Percentiles rank a stretch among this genome's conserved stretches.
Conservation (phyloP, 2,113 vertebrate genomes). For the Oreochromis spilurus region DNA sequence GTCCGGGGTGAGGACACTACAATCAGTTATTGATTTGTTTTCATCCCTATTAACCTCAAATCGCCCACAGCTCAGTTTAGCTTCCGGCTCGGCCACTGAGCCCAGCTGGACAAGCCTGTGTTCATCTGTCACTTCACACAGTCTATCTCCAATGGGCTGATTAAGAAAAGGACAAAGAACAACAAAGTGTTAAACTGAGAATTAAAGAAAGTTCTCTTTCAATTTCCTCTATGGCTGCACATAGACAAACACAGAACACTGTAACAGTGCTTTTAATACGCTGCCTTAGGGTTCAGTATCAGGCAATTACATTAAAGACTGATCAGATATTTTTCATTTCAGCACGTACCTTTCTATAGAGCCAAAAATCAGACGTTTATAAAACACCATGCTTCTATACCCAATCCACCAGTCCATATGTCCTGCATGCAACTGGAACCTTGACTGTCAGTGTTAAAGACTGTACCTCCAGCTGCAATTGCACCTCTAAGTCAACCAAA, state of each 20-base stretch:
- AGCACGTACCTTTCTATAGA: slow-evolving; percentile 64
- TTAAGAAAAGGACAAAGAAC: not conserved
- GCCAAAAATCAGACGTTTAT: not conserved
- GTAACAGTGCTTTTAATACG: not conserved
- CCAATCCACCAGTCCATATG: slow-evolving; percentile 28
- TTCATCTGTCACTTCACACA: slow-evolving; percentile 51
- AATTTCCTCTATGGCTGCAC: not conserved
- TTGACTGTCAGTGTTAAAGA: slow-evolving; percentile 11
- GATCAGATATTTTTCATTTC: not conserved
- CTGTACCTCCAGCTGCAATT: slow-evolving; percentile 4
- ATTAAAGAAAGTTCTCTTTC: not conserved
- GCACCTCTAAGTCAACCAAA: slow-evolving; percentile 29
- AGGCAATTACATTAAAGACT: not conserved
- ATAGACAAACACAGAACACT: not conserved
- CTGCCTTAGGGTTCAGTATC: not conserved
- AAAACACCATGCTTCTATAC: slow-evolving; percentile 24
- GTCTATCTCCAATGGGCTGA: slow-evolving; percentile 31
- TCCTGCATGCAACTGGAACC: slow-evolving; percentile 6
- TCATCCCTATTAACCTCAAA: not conserved
- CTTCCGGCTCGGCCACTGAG: not conserved
- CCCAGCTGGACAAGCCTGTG: not conserved
- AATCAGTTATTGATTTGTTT: not conserved
- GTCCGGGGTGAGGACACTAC: not conserved
- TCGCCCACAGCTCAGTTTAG: not conserved
- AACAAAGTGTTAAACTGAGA: not conserved